A percentile compares a stretch with the other conserved stretches of the same genome.
phyloP scores from a whole-genome alignment of 2,888 invertebrate species.

The Drosophila crucigera region DNA sequence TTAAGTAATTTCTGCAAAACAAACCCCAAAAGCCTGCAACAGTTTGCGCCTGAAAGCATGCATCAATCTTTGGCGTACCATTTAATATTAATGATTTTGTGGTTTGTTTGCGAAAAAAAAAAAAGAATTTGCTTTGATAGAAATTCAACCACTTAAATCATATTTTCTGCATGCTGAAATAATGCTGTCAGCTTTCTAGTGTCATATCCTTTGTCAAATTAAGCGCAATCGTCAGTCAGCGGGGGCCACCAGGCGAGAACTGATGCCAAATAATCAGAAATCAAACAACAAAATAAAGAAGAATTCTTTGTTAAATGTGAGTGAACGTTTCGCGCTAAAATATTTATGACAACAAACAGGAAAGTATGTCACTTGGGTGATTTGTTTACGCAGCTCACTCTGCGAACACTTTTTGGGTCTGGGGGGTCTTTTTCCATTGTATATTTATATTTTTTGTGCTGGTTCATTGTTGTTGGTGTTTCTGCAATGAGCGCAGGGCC shows the following conservation, averaged over 20 bases:
- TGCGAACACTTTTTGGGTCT: slow-evolving; percentile 46
- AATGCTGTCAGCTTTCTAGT: slow-evolving; percentile 63
- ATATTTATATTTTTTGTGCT: slow-evolving; percentile 14
- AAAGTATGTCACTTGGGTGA: slow-evolving; percentile 77
- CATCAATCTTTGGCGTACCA: neutral
- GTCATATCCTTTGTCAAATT: slow-evolving; percentile 77
- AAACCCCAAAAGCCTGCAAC: slow-evolving; percentile 1
- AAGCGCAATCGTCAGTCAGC: slow-evolving; percentile 40
- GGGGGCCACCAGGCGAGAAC: slow-evolving; percentile 32
- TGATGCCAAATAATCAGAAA: slow-evolving; percentile 55
- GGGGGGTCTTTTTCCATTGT: slow-evolving; percentile 35
- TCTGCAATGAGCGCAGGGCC: slow-evolving; percentile 42
- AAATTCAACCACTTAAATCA: slow-evolving; percentile 18
- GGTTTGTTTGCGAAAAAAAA: neutral
- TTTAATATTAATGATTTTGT: neutral
- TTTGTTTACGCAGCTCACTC: slow-evolving; percentile 76
- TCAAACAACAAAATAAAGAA: slow-evolving; percentile 29
- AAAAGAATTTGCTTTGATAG: slow-evolving; percentile 10
- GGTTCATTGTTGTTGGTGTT: neutral
- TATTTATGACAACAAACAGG: slow-evolving; percentile 75
- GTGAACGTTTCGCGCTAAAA: slow-evolving; percentile 49
- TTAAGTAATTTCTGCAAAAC: neutral
- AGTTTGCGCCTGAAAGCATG: slow-evolving; percentile 45
- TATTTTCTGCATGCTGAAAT: slow-evolving; percentile 40
- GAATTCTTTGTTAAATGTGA: slow-evolving; percentile 35